Conservation (phyloP, 2,113 vertebrate genomes). For the Chlorodrepanis virens region DNA sequence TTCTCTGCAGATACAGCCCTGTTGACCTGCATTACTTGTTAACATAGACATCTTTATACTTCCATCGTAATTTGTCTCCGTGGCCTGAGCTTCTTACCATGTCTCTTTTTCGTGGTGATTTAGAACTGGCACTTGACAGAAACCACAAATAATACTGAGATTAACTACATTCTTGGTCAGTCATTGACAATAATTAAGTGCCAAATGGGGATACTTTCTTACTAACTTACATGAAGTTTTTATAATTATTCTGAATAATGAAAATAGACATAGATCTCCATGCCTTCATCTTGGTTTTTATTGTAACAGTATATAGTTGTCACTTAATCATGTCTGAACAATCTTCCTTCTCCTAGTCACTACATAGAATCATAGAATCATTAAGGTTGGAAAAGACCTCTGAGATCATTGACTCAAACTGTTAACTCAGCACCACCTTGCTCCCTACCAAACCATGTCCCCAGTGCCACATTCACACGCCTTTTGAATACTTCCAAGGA, state of each 20-base stretch:
- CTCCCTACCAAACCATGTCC: neutral
- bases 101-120: neutral
- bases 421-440: neutral
- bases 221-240: neutral
- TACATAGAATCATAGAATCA: neutral
- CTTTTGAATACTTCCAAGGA: neutral
- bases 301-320: neutral
- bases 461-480: accelerated
- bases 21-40: neutral
- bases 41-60: neutral
- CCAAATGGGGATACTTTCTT: neutral
- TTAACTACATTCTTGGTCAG: neutral
- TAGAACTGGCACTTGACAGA: neutral
- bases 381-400: neutral
- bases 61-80: neutral
- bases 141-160: neutral
- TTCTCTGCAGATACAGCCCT: neutral
- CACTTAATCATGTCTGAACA: neutral
- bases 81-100: neutral
- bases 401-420: neutral
- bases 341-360: neutral
- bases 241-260: neutral
- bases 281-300: neutral
- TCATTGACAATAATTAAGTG: neutral
- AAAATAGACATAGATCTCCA: neutral